phyloP scores from a whole-genome alignment of 1,140 invertebrate species.

The Drosophila cardini region DNA sequence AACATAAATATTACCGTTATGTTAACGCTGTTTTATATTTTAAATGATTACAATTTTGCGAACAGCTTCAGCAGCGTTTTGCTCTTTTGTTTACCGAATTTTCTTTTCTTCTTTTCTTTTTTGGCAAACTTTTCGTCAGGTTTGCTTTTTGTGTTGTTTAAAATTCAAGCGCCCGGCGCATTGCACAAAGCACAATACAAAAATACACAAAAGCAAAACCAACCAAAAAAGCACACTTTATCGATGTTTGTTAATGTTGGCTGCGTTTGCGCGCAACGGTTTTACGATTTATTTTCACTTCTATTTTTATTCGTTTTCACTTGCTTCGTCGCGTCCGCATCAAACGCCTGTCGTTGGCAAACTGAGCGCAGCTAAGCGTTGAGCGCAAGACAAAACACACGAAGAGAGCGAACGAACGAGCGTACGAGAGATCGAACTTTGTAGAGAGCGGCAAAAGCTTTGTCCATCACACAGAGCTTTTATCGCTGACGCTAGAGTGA shows the following conservation, averaged over 20 bases:
- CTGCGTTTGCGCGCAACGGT: slow-evolving; percentile 63
- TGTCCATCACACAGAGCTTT: slow-evolving; percentile 46
- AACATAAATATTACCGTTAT: slow-evolving; percentile 60
- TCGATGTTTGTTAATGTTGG: slow-evolving; percentile 47
- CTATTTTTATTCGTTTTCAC: slow-evolving; percentile 20
- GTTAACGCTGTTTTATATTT: slow-evolving; percentile 41
- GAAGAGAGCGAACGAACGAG: slow-evolving; percentile 33
- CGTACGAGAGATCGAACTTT: slow-evolving; percentile 4
- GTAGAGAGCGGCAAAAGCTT: slow-evolving; percentile 42
- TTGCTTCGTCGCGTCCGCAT: slow-evolving; percentile 62
- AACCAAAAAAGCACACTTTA: slow-evolving; percentile 45
- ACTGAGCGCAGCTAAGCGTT: slow-evolving; percentile 48
- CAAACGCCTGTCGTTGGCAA: slow-evolving; percentile 51
- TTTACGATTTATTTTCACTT: not conserved
- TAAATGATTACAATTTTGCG: slow-evolving; percentile 28
- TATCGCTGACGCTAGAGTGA: slow-evolving; percentile 44
- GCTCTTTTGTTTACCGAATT: slow-evolving; percentile 45
- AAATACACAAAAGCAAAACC: slow-evolving; percentile 34
- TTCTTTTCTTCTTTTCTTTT: slow-evolving; percentile 41
- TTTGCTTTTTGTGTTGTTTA: slow-evolving; percentile 19
- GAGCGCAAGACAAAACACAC: slow-evolving; percentile 56
- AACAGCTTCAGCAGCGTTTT: slow-evolving; percentile 33
- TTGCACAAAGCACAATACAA: slow-evolving; percentile 57
- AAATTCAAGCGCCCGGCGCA: slow-evolving; percentile 37
- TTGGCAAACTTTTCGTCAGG: slow-evolving; percentile 47